These are phyloP conservation scores for Ellobius talpinus DNA, from an alignment of 2,113 vertebrate species.

Conservation along the genomic window DNA sequence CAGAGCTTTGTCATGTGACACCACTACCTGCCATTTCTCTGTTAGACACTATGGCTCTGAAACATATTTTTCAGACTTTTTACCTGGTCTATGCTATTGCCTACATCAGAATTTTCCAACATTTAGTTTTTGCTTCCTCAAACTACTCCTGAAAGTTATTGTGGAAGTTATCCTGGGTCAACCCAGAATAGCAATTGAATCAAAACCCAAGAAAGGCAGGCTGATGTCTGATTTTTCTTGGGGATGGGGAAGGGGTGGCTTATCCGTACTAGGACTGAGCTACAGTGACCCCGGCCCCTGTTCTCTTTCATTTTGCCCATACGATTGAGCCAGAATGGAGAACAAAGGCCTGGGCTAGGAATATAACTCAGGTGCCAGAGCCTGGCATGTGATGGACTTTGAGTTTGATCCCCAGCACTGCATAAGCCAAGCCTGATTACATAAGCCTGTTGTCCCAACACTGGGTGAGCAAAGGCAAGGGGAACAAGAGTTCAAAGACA, in stretches of 20 bases:
- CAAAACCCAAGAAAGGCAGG: background rate
- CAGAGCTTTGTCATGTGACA: constrained; percentile 1
- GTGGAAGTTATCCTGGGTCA: background rate
- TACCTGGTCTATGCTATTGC: background rate
- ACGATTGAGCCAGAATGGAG: background rate
- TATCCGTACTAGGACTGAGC: background rate
- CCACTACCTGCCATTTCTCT: background rate
- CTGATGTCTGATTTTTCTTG: background rate
- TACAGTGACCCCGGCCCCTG: too few relatives aligned
- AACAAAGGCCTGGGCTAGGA: background rate
- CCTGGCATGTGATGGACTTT: background rate
- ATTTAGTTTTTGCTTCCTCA: background rate
- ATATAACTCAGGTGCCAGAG: background rate
- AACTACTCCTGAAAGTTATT: background rate
- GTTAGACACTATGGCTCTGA: background rate
- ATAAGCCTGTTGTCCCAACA: background rate
- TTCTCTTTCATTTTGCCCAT: background rate
- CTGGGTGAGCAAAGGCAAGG: background rate
- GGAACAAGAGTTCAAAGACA: background rate
- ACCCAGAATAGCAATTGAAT: background rate
- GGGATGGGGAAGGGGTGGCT: background rate
- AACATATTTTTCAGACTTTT: constrained; percentile 6
- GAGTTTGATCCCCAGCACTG: background rate
- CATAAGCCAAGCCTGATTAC: too few relatives aligned
- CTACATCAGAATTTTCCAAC: background rate